phyloP scores from a whole-genome alignment of 2,797 vertebrate species.

The Chelon auratus region DNA sequence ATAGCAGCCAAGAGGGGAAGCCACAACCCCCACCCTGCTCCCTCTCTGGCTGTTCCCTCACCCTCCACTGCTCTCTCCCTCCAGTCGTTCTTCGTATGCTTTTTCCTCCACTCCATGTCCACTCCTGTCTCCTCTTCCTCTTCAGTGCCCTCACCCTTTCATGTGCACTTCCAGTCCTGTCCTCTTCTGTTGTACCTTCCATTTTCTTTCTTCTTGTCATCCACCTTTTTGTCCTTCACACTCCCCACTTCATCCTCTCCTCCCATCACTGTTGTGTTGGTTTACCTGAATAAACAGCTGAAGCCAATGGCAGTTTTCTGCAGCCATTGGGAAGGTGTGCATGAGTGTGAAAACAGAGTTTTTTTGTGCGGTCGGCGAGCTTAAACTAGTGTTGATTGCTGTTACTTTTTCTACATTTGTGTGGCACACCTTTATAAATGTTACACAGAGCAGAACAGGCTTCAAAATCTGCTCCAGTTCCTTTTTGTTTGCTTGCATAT shows the following conservation, averaged over 20 bases:
- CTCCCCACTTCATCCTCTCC: conserved; percentile 21
- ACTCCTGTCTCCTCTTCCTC: conserved; percentile 37
- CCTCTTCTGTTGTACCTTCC: conserved; percentile 35
- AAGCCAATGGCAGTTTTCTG: conserved; percentile 17
- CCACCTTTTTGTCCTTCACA: conserved; percentile 25
- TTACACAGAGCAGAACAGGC: not conserved
- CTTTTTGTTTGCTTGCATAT: no score
- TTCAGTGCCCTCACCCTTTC: conserved; percentile 41
- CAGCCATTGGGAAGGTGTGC: not conserved
- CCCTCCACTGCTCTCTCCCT: conserved; percentile 30
- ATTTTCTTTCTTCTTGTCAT: conserved; percentile 31
- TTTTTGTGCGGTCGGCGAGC: not conserved
- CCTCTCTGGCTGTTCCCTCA: conserved; percentile 38
- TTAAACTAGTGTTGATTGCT: conserved; percentile 1
- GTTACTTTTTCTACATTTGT: not conserved
- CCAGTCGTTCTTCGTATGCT: conserved; percentile 32
- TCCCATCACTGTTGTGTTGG: not conserved
- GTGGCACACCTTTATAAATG: not conserved
- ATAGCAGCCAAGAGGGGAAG: conserved; percentile 84
- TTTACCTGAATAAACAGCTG: conserved; percentile 18
- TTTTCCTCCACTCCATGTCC: conserved; percentile 45
- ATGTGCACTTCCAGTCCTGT: conserved; percentile 44
- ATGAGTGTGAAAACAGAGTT: not conserved
- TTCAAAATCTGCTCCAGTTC: no score
- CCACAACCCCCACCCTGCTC: conserved; percentile 74